Conservation (phyloP, 2,113 vertebrate genomes). For the Corvus cornix region DNA sequence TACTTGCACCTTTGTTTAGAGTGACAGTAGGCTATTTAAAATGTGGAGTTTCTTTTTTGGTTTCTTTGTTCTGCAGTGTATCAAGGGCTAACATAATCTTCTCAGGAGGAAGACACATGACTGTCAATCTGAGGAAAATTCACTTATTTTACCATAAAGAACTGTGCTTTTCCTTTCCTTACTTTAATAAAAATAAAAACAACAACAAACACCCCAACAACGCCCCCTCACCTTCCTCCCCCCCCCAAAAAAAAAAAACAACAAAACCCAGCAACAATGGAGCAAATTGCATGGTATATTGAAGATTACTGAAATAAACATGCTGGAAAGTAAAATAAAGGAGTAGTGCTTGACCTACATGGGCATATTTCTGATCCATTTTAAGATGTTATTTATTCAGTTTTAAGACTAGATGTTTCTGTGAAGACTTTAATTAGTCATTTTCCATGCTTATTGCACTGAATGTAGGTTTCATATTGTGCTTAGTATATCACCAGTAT, state of each 20-base stretch:
- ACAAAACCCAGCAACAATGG: neutral
- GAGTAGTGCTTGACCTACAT: neutral
- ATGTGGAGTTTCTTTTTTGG: neutral
- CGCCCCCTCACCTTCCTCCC: rapidly evolving
- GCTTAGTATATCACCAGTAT: neutral
- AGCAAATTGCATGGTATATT: neutral
- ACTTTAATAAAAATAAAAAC: neutral
- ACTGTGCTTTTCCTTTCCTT: neutral
- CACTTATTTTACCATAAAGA: neutral
- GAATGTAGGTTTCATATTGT: neutral
- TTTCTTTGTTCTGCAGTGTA: neutral
- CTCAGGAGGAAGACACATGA: neutral
- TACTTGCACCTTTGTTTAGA: neutral
- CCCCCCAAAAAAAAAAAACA: neutral
- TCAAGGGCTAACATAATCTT: neutral
- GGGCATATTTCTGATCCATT: neutral
- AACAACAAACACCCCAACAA: neutral
- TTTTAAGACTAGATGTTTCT: neutral
- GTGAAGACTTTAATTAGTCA: neutral
- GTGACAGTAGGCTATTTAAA: neutral
- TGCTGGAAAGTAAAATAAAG: neutral
- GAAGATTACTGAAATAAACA: neutral
- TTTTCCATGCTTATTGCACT: neutral
- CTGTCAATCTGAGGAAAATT: neutral
- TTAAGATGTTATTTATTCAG: neutral